Base-by-base conservation (phyloP, 2,113 vertebrate species). In the Paramisgurnus dabryanus region DNA sequence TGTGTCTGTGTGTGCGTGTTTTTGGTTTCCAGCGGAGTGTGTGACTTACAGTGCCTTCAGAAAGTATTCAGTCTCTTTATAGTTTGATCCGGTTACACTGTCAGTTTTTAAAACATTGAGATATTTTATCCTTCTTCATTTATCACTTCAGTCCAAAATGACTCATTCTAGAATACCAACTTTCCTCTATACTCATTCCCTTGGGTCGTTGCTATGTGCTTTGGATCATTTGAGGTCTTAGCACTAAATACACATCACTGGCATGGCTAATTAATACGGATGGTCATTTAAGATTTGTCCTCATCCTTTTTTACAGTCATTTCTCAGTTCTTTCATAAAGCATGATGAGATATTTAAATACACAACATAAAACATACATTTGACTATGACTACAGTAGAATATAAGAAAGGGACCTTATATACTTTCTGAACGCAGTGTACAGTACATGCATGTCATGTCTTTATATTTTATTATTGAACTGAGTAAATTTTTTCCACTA, bases 81-180 rank as follows among this genome's bases (percentile, higher is more conserved):
- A 57, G 53, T 57, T n/a, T 58, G 53, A 58, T 72, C 17, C 49
- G 4, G 7, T 53, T n/a, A 10, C 49, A 39, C 68, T 7, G 57
- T 43, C n/a, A 15, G 55, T 60, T 74, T 74, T 40, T 15, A 60
- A 60, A 74, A 74, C 55, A 61, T 58, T 53, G 50, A 53, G 13
- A 53, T 18, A 72, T 73, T 43, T 43, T 73, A 13, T 4, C 11
- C n/a, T 57, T 72, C 40, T 58, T 41, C 27, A 34, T 34, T 2
- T 34, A 34, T 34, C 27, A 34, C 27, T 34, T 34, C 27, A 18
- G 17, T 43, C 13, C 67, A 69, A 18, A 34, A 11, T 7, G 66
- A 41, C n/a, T 45, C 64, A 66, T 66, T 57, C 50, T 13, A 70
- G 22, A 55, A 8, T 1, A 15, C 10, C 17, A 1, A 39, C 49